Evolutionary conservation across 1,140 invertebrate species (phyloP), one percentile per base, ranked within the genome.

Genomic region (Solenopsis fugax): DNA sequence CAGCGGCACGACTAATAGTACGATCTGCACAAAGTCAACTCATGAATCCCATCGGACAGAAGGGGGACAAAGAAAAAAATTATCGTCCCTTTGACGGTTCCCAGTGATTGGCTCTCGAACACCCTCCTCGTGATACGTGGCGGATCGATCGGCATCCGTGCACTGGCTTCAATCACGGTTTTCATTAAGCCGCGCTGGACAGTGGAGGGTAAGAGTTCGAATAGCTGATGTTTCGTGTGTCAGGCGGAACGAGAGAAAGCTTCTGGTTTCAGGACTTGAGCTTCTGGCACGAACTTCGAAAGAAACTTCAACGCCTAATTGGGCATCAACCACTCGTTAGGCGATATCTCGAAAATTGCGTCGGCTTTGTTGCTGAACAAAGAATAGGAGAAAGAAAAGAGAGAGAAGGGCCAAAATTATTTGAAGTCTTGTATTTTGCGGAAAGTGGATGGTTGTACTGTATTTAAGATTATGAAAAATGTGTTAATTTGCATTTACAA

Each of bases 111-210:
- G 92, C 90, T 91, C 67, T 85, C 87, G 89, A 91, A 92, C 88
- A 90, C 87, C 87, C 91, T 93, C 87, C 56, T 67, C 85, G 48
- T 86, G 85, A 88, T 89, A 92, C 85, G 88, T 80, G 41, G 86
- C 73, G 82, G 90, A 93, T 93, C 93, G 91, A 93, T 93, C 80
- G 90, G 80, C 85, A 88, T 86, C 72, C 80, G 69, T 72, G 85
- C 88, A 89, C 73, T 24, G 52, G 76, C 90, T 92, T 91, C 92
- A 93, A 93, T 93, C 93, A 93, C 91, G 87, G 89, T 94, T 93
- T 94, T 93, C 92, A 93, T 93, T 94, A 94, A 90, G 92, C 89
- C 90, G 73, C 85, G 78, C 78, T 62, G 69, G 77, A 84, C 88
- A 65, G 89, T 48, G 34, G 18, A 84, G 65, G 77, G 73, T 41